Base-by-base conservation (phyloP, 1,140 invertebrate species). In the Stegodyphus mimosarum region DNA sequence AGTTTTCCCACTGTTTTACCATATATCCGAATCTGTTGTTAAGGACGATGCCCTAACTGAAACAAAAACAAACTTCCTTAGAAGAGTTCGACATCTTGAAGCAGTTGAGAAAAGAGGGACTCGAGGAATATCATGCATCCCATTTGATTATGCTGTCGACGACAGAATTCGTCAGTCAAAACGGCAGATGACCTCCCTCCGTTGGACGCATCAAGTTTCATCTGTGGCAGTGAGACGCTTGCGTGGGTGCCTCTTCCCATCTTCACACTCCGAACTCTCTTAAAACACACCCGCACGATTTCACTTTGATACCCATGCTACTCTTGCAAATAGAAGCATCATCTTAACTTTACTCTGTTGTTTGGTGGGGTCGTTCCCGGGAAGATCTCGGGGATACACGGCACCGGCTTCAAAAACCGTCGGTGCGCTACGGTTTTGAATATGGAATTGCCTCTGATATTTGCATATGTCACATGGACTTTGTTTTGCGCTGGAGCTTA, bases 121-220 rank as follows among this genome's bases (percentile, higher is more conserved):
- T 73, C 60, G 67, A 73, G 55, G 66, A 83, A 81, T 13, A 79
- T 77, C 63, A 18, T 60, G 55, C 9, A 66, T 13, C 63, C 55
- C n/a, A 17, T 67, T 83, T 73, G 80, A 83, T 74, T 55, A 74
- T 64, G 71, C 71, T 60, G 7, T 74, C 53, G 71, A 74, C 80
- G 78, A 81, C 78, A 81, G 78, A 81, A 81, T 69, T 81, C 78
- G 67, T 81, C 80, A 60, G 49, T 67, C 72, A 67, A 51, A 63
- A 70, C 71, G 51, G 70, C 78, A 71, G 69, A 81, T 83, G 80
- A 83, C 80, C 80, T 83, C 80, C 80, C 70, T 66, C 50, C 50
- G 15, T 81, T 49, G 78, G 70, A 71, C 70, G 80, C 80, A 83
- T 83, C 80, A 83, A 74, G 60, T 83, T 83, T 50, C 80, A 73